These are phyloP conservation scores for Mesoclemmys tuberculata DNA, from an alignment of 2,113 vertebrate species.

Conservation along the genomic window DNA sequence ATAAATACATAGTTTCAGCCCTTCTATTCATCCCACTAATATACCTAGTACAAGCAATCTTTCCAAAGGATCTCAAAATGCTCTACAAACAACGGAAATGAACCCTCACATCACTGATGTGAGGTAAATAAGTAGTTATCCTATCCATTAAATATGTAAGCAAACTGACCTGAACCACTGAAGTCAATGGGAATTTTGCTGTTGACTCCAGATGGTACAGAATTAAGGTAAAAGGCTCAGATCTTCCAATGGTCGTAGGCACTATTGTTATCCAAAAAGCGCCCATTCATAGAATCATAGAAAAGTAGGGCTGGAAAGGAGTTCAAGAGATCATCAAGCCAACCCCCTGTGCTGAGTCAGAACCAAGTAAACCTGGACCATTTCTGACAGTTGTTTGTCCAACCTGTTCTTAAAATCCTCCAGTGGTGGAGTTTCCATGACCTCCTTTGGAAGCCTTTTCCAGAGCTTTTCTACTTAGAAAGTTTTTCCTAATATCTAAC, in stretches of 20 bases:
- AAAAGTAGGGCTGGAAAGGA: not conserved
- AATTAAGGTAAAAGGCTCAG: not conserved
- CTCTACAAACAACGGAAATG: not conserved
- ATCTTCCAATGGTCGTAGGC: not conserved
- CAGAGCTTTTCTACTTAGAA: not conserved
- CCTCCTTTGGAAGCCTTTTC: not conserved
- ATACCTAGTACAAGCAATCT: not conserved
- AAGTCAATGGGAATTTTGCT: not conserved
- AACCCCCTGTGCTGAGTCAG: not conserved
- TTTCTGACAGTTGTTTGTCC: not conserved
- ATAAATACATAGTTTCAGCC: not conserved
- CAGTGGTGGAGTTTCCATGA: not conserved
- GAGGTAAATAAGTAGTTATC: not conserved
- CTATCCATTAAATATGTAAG: not conserved
- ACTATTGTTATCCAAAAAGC: not conserved
- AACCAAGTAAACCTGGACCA: not conserved
- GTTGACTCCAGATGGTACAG: not conserved
- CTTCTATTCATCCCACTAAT: not conserved
- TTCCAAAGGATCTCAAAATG: not conserved
- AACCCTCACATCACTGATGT: not conserved
- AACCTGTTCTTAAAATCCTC: not conserved
- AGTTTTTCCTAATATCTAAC: too few species aligned
- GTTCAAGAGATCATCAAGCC: not conserved
- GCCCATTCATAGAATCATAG: not conserved
- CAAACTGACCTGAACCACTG: not conserved